These are phyloP conservation scores for Malurus elegans DNA, from an alignment of 2,113 vertebrate species.

Conservation along the genomic window DNA sequence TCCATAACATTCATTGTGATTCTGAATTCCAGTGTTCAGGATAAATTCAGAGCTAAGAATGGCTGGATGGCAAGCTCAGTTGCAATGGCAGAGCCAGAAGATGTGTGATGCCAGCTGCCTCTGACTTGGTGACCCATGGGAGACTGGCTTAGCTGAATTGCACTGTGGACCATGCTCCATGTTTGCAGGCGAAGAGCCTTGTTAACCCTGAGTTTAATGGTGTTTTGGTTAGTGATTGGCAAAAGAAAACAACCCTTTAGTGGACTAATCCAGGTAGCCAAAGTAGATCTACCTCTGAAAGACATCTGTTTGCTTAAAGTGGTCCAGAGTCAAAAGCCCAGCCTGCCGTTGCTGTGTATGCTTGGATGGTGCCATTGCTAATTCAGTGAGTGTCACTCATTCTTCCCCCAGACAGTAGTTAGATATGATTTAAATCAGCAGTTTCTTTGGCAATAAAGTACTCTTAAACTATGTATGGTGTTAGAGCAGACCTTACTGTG, in stretches of 20 bases:
- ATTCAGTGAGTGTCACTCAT: not conserved
- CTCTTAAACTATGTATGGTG: not conserved
- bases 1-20: conserved; percentile 1
- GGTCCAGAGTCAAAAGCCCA: not conserved
- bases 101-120: not conserved
- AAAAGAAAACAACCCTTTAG: not conserved
- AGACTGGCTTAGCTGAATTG: not conserved
- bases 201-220: not conserved
- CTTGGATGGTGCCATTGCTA: not conserved
- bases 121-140: not conserved
- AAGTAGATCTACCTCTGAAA: not conserved
- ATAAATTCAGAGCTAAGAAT: not conserved
- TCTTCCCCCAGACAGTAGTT: not conserved
- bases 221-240: not conserved
- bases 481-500: not conserved
- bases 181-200: not conserved
- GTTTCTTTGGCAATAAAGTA: not conserved
- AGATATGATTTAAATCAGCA: not conserved
- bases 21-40: not conserved
- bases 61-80: rapidly evolving
- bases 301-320: not conserved
- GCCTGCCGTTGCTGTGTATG: not conserved
- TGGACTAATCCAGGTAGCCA: not conserved
- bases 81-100: not conserved
- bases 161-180: not conserved